A percentile compares a stretch with the other conserved stretches of the same genome.
Conservation (phyloP, 2,888 invertebrate genomes). For the Pristionchus mayeri region DNA sequence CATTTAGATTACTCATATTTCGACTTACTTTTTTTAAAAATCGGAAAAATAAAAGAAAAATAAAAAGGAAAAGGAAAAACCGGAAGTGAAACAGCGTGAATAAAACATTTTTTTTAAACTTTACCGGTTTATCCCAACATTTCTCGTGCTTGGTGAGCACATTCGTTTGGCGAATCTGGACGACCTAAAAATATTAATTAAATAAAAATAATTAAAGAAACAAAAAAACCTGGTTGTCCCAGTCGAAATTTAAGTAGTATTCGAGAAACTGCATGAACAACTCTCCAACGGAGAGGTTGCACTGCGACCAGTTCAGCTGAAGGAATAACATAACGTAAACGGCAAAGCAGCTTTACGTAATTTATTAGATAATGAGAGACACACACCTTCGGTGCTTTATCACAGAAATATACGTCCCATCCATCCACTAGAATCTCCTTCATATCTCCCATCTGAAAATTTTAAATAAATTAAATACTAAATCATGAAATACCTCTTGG, state of each 20-base stretch:
- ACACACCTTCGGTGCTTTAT: constrained; percentile 73
- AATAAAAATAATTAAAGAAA: background rate
- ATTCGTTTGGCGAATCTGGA: constrained; percentile 59
- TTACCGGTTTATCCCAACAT: constrained; percentile 61
- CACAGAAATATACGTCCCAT: constrained; percentile 80
- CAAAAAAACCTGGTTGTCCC: constrained; percentile 43
- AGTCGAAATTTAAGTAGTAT: constrained; percentile 79
- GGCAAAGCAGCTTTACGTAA: background rate
- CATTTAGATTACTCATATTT: background rate
- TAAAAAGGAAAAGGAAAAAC: no score
- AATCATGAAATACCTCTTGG: constrained; percentile 80
- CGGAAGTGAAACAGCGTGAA: no score
- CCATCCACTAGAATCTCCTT: constrained; percentile 78
- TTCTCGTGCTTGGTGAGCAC: constrained; percentile 80
- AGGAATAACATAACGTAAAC: background rate
- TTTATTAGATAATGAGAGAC: background rate
- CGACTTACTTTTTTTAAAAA: no score
- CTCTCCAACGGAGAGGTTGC: background rate
- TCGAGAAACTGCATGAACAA: constrained; percentile 71
- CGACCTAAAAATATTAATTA: constrained; percentile 51
- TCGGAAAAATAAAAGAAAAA: no score
- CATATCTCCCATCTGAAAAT: background rate
- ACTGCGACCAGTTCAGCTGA: background rate
- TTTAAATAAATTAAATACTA: background rate
- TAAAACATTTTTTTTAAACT: no score